These are phyloP conservation scores for Drosophila macrospina DNA, from an alignment of 2,888 invertebrate genomes.

Conservation along the genomic window DNA sequence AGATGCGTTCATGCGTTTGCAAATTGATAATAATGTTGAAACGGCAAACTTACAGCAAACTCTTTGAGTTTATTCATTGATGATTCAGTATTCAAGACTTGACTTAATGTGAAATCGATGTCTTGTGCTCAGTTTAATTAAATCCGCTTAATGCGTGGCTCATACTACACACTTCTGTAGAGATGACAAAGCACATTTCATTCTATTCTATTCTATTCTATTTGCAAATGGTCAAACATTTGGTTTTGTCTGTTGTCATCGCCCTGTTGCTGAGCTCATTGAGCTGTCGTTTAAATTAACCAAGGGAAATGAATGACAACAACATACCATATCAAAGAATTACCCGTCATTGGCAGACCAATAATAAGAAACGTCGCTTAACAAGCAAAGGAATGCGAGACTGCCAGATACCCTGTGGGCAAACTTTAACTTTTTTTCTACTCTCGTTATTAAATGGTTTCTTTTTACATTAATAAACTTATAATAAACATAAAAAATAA, in stretches of 20 bases:
- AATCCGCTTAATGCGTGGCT: not conserved
- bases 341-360: conserved; percentile 40
- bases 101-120: not conserved
- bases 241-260: conserved; percentile 46
- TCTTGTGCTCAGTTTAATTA: conserved; percentile 15
- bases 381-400: not conserved
- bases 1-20: conserved; percentile 5
- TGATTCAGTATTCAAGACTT: not conserved
- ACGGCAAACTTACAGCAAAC: conserved; percentile 8
- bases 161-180: not conserved
- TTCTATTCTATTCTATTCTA: not conserved
- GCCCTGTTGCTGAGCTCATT: conserved; percentile 57
- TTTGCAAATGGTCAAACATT: conserved; percentile 36
- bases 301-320: conserved; percentile 27
- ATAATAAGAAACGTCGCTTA: conserved; percentile 3
- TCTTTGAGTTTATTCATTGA: not conserved
- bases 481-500: too few species aligned
- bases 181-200: conserved; percentile 31
- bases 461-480: too few species aligned
- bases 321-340: conserved; percentile 26
- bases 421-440: too few species aligned
- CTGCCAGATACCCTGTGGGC: conserved; percentile 8
- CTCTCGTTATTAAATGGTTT: too few species aligned
- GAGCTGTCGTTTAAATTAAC: conserved; percentile 56
- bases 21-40: conserved; percentile 2